phyloP scores from a whole-genome alignment of 2,888 invertebrate species.

The Heliconius ismenius region DNA sequence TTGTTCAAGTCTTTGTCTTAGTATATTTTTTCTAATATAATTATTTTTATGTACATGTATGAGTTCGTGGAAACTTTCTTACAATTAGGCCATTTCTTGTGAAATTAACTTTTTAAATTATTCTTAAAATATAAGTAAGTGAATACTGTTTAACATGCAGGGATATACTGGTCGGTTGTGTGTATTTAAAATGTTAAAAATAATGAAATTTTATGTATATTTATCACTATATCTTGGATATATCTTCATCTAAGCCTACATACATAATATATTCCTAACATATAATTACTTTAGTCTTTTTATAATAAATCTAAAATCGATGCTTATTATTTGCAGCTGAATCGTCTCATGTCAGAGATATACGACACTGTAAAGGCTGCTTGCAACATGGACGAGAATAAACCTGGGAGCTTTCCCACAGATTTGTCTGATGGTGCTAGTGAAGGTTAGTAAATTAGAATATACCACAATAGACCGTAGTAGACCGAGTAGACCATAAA shows the following conservation, averaged over 20 bases:
- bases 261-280: not conserved
- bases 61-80: not conserved
- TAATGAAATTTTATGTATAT: too few species aligned
- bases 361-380: slow-evolving; percentile 78
- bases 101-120: not conserved
- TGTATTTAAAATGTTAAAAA: too few species aligned
- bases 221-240: too few species aligned
- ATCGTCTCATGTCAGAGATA: slow-evolving; percentile 78
- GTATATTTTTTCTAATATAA: too few species aligned
- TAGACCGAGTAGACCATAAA: not conserved
- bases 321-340: slow-evolving; percentile 61
- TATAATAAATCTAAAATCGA: not conserved
- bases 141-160: too few species aligned
- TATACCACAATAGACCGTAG: slow-evolving; percentile 16
- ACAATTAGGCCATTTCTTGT: not conserved
- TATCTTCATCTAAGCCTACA: too few species aligned
- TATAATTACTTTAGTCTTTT: not conserved
- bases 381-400: slow-evolving; percentile 76
- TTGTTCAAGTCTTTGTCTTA: not conserved
- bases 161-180: too few species aligned
- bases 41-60: not conserved
- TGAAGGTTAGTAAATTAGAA: slow-evolving; percentile 58
- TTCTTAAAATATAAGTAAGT: too few species aligned
- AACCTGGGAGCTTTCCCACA: slow-evolving; percentile 71
- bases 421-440: slow-evolving; percentile 67